Evolutionary conservation across 2,797 vertebrate genomes (phyloP).

Genomic region (Phoeniculus purpureus): DNA sequence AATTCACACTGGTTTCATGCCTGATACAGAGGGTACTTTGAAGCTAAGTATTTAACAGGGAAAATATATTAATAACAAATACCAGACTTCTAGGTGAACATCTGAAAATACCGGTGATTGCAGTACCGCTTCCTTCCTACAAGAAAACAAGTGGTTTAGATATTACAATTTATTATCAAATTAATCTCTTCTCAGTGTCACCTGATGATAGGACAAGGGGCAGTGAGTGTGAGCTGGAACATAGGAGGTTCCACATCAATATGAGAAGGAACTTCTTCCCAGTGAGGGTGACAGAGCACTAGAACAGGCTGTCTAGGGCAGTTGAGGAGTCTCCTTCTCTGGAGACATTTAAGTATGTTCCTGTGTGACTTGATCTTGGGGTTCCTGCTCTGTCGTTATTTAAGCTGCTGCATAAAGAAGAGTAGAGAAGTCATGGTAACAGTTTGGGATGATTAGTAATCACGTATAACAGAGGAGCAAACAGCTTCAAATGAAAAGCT

Average conservation of each 20-base stretch:
- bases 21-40: not conserved
- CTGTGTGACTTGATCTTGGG: too few relatives aligned
- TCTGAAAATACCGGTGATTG: not conserved
- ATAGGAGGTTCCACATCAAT: too few relatives aligned
- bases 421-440: not conserved
- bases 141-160: not conserved
- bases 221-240: too few relatives aligned
- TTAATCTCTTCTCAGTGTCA: too few relatives aligned
- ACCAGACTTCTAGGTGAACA: not conserved
- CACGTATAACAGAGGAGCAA: not conserved
- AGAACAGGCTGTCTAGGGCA: too few relatives aligned
- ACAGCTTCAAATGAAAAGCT: not conserved
- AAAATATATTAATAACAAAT: not conserved
- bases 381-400: not conserved
- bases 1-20: not conserved
- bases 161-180: not conserved
- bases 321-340: too few relatives aligned
- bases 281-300: too few relatives aligned
- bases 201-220: too few relatives aligned
- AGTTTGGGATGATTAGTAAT: not conserved
- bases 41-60: not conserved
- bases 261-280: too few relatives aligned
- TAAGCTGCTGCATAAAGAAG: not conserved
- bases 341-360: too few relatives aligned
- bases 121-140: not conserved